phyloP scores from a whole-genome alignment of 2,113 vertebrate species.

The Scolopax mira region DNA sequence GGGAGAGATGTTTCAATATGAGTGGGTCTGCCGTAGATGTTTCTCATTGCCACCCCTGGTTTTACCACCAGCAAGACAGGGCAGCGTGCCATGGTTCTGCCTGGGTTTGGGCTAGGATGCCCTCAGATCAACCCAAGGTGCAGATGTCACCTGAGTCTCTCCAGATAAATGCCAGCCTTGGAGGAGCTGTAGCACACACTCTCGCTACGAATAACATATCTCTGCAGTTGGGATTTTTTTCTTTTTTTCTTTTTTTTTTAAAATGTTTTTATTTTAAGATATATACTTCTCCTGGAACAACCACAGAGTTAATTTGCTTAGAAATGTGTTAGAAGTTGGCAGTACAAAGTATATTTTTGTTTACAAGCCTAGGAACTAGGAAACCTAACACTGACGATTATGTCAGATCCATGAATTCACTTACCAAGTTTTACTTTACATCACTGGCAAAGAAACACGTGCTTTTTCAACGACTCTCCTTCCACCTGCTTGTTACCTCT shows the following conservation, averaged over 20 bases:
- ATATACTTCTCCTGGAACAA: neutral
- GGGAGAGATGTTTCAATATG: neutral
- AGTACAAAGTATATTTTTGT: neutral
- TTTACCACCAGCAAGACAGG: rapidly evolving
- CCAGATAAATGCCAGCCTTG: neutral
- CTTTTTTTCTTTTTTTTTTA: neutral
- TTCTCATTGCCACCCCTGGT: neutral
- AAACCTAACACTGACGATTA: neutral
- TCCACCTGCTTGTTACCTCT: neutral
- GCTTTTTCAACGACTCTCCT: neutral
- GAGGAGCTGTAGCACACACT: neutral
- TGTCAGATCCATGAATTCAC: neutral
- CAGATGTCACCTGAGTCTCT: neutral
- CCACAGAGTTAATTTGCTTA: neutral
- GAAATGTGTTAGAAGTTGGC: neutral
- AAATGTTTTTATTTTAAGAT: neutral
- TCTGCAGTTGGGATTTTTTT: neutral
- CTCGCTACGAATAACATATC: rapidly evolving
- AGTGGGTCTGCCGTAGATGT: rapidly evolving
- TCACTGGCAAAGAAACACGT: neutral
- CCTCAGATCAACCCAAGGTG: neutral
- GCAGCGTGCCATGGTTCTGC: neutral
- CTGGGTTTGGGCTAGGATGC: neutral
- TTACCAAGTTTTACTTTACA: neutral
- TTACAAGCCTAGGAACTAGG: neutral